Base-by-base conservation (phyloP, 2,888 invertebrate genomes). In the Orthosia gothica region DNA sequence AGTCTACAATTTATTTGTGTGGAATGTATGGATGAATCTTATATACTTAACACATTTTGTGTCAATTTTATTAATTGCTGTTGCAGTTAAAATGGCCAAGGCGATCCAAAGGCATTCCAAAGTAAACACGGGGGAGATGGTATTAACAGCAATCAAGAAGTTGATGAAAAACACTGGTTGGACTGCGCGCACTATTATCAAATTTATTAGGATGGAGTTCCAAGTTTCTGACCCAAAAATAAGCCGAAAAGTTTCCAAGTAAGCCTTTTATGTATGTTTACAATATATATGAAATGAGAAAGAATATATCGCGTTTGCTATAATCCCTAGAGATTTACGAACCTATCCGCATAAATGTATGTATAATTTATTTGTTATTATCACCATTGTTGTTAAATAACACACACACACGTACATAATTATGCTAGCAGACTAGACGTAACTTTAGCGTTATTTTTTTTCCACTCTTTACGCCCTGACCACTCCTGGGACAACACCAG, bases 201-300 rank as follows among this genome's bases (percentile, higher is more conserved):
- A 94, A 85, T 94, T 93, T 68, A 92, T 94, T n/a, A 93, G 88
- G 85, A 80, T 90, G 79, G 93, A 94, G 79, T 94, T 92, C 70
- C 79, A 79, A 50, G 70, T 94, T 20, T 3, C 32, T 52, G 92
- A 92, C 57, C 84, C 89, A 0, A 91, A 88, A 57, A 81, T 94
- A n/a, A 91, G 90, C 69, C 82, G 89, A 47, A 94, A 92, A 87
- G 84, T 94, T 49, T 89, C 92, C 72, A 93, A 93, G 94, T 94
- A 87, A 64, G 11, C 13, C 18, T 11, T 58, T 40, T 40, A 40
- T 40, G 40, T 40, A 40, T 40, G 40, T 40, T 40, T 40, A 40
- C 40, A 40, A 40, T 9, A 40, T 40, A 40, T 40, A 32, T 7
- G 5, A 32, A 32, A 32, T 32, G 32, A 32, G 32, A 32, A 12